These are phyloP conservation scores for Sinocyclocheilus rhinocerous DNA, from an alignment of 2,113 vertebrate species.

Conservation along the genomic window DNA sequence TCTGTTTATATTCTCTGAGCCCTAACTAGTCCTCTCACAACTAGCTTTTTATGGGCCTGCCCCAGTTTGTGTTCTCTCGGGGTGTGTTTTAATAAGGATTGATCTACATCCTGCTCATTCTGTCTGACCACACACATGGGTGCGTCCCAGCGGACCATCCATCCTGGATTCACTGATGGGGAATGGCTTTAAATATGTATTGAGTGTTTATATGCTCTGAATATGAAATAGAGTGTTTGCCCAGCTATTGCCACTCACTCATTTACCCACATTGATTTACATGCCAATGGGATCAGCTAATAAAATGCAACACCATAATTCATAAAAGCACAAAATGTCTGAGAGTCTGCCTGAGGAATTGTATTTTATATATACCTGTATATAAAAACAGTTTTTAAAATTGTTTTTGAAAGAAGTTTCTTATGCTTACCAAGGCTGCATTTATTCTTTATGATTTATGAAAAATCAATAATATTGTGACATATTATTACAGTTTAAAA, in stretches of 20 bases:
- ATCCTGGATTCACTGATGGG: slow-evolving; percentile 24
- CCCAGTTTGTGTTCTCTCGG: slow-evolving; percentile 53
- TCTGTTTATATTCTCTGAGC: not conserved
- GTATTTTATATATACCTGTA: too few relatives aligned
- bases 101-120: slow-evolving; percentile 50
- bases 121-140: slow-evolving; percentile 43
- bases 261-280: not conserved
- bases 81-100: slow-evolving; percentile 55
- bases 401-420: not conserved
- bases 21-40: slow-evolving; percentile 29
- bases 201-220: slow-evolving; percentile 3
- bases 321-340: too few relatives aligned
- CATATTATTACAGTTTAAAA: not conserved
- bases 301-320: not conserved
- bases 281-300: not conserved
- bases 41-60: slow-evolving; percentile 39
- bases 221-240: slow-evolving; percentile 2
- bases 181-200: slow-evolving; percentile 30
- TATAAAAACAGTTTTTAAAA: too few relatives aligned
- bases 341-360: too few relatives aligned
- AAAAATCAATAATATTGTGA: not conserved
- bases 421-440: not conserved
- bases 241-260: not conserved
- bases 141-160: not conserved
- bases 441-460: too few relatives aligned